Percentiles rank a stretch among this genome's conserved stretches.
Evolutionary conservation across 2,113 vertebrate genomes (phyloP).

Genomic region (Chinchilla lanigera): DNA sequence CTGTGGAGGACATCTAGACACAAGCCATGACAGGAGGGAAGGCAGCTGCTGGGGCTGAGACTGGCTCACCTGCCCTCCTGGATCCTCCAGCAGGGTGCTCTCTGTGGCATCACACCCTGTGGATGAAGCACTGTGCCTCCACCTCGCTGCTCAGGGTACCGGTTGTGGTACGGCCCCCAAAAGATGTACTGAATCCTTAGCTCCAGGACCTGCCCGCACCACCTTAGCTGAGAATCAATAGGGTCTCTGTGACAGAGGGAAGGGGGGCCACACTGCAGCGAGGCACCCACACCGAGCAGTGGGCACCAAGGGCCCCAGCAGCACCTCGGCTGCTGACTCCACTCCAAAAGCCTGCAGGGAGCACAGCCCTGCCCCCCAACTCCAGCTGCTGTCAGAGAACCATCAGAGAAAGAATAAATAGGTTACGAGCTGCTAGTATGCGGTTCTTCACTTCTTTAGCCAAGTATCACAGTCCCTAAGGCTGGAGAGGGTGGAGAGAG

Average conservation of each 20-base stretch:
- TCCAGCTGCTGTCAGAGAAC: neutral
- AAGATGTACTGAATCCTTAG: neutral
- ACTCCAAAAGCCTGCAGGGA: fast-evolving
- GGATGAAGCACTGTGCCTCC: neutral
- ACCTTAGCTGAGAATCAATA: neutral
- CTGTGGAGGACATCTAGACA: neutral
- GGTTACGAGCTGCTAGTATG: neutral
- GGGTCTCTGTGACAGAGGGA: neutral
- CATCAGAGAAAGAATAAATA: neutral
- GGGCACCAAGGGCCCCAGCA: neutral
- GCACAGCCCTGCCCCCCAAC: neutral
- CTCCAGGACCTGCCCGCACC: neutral
- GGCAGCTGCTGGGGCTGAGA: neutral
- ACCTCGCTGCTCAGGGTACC: neutral
- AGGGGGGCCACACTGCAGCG: neutral
- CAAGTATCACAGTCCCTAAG: neutral
- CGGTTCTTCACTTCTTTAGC: neutral
- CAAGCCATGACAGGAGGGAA: neutral
- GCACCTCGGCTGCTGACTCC: too few relatives aligned
- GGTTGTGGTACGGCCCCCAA: neutral
- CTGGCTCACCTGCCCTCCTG: neutral
- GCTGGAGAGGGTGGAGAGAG: neutral
- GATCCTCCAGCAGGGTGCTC: neutral
- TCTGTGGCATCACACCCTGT: neutral
- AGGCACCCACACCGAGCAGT: neutral